Conservation (phyloP, 2,113 vertebrate species). For the Cavia aperea region DNA sequence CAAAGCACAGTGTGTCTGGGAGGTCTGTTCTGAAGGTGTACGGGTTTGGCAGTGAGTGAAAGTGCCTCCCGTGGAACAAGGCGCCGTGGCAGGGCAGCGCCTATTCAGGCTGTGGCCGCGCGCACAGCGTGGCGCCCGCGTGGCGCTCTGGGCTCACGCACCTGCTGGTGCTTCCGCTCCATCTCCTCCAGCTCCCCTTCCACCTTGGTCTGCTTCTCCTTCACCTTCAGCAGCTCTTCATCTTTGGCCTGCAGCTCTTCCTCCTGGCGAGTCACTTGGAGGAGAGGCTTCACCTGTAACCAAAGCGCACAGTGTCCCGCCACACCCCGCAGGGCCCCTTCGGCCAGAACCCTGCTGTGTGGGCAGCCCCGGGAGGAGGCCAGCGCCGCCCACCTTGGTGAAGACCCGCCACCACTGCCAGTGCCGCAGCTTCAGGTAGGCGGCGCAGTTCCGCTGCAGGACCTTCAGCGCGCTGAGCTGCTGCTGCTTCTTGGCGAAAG, state of each 20-base stretch:
- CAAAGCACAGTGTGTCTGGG: rapidly evolving
- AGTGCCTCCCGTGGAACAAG: background rate
- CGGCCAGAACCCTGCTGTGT: rapidly evolving
- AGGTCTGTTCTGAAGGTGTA: background rate
- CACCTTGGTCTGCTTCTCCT: conserved; percentile 94
- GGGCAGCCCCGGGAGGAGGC: background rate
- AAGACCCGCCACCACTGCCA: conserved; percentile 99
- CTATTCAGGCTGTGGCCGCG: rapidly evolving
- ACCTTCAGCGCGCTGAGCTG: conserved; percentile 96
- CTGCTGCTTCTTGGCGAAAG: conserved; percentile 97
- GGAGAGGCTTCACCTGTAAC: conserved; percentile 93
- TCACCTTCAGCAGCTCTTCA: conserved; percentile 95
- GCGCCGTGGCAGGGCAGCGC: rapidly evolving
- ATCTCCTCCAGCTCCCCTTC: conserved; percentile 94
- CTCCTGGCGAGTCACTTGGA: conserved; percentile 97
- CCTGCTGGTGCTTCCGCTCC: conserved; percentile 97
- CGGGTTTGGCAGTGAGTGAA: background rate
- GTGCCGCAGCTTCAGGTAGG: conserved; percentile 94
- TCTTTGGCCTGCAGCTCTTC: conserved; percentile 98
- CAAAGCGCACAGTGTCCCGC: background rate
- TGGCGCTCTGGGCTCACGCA: conserved; percentile 52
- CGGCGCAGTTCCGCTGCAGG: conserved; percentile 96
- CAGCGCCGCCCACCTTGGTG: conserved; percentile 83
- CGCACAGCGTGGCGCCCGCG: rapidly evolving
- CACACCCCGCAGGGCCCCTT: rapidly evolving